These are phyloP conservation scores for Catharus ustulatus DNA, from an alignment of 2,797 vertebrate species.

Conservation along the genomic window DNA sequence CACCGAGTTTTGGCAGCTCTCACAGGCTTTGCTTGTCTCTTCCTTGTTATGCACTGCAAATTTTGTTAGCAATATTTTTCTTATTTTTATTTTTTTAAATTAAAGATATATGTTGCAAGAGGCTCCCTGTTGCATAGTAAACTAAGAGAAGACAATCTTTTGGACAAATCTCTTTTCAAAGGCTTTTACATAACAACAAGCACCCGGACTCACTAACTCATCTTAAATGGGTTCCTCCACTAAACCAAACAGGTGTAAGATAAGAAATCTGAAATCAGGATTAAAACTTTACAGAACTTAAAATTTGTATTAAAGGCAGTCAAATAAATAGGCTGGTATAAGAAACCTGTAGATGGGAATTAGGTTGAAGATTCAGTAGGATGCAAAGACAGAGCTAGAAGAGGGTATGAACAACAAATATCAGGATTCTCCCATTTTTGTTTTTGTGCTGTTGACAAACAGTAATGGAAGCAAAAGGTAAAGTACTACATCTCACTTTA, in stretches of 20 bases:
- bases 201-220: neutral
- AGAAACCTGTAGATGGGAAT: neutral
- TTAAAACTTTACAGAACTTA: neutral
- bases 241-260: neutral
- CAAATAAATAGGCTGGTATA: neutral
- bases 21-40: neutral
- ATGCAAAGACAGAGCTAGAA: neutral
- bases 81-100: neutral
- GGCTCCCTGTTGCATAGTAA: neutral
- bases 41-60: neutral
- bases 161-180: neutral
- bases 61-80: neutral
- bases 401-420: neutral
- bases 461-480: neutral
- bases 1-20: neutral
- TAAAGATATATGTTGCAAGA: neutral
- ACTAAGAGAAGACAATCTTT: neutral
- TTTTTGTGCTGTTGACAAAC: neutral
- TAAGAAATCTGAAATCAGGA: neutral
- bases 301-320: neutral
- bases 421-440: neutral
- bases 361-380: neutral
- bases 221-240: neutral
- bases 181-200: neutral
- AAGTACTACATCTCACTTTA: neutral